Evolutionary conservation across 2,113 vertebrate genomes (phyloP), one percentile per base, ranked within the genome.

Genomic region (Salvelinus alpinus): DNA sequence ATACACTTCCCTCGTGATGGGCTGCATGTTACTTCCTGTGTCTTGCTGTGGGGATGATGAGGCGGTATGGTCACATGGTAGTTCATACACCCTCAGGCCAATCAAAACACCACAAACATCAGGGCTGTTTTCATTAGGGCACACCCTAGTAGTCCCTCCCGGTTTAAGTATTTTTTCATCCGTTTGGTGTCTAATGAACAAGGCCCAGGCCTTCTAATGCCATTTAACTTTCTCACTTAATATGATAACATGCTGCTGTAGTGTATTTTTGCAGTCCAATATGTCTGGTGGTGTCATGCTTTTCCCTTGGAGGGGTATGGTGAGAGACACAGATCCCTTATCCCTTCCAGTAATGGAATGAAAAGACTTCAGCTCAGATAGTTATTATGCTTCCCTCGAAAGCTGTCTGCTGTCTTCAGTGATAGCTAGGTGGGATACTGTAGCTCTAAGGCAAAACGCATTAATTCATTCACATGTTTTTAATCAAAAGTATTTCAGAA

Each of bases 1-100:
- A 93, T 90, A 89, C 75, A 85, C 72, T 84, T 67, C 31, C 80
- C 87, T 82, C 75, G 64, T 89, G 88, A 90, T 85, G 81, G 85
- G 81, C 82, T 78, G 80, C 90, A 91, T 91, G 91, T 94, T 92
- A 93, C 84, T 88, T 91, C 83, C 89, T 87, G 84, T 87, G 78
- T 93, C 86, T 86, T 81, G 82, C 80, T 84, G 78, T 47, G 54
- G 79, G 76, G 51, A 54, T 16, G 51, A 81, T 78, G 73, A 77
- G 80, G 77, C 51, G 81, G 80, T 77, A 71, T 68, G 48, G 84
- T 92, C 92, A 92, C 91, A 90, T 89, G 90, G 89, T 54, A 12
- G 31, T 54, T 82, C 72, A 79, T 48, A 82, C 80, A 75, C 67
- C 34, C 64, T 83, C 67, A 65, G 77, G 64, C 68, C 64, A 72